Percentiles rank a stretch among this genome's conserved stretches.
These are phyloP conservation scores for Chionoecetes opilio DNA, from an alignment of 1,140 invertebrate species.

Conservation along the genomic window DNA sequence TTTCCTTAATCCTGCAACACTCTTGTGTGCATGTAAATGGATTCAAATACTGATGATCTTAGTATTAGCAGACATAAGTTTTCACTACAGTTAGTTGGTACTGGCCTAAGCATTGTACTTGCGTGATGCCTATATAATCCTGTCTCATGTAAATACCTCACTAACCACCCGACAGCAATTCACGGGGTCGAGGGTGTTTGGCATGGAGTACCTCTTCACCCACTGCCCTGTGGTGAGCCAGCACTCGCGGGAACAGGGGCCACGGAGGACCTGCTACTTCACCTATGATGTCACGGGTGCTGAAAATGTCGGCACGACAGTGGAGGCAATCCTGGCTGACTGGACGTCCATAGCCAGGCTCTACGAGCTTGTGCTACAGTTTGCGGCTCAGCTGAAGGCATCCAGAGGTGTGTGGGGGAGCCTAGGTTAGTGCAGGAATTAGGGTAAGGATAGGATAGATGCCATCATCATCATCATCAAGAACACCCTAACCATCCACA, in stretches of 20 bases:
- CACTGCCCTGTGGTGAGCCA: slow-evolving; percentile 91
- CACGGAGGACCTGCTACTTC: slow-evolving; percentile 92
- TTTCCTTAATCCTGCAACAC: too few species aligned
- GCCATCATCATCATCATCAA: background rate
- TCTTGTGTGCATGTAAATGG: too few species aligned
- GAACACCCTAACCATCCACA: too few species aligned
- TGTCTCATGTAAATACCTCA: background rate
- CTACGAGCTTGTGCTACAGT: slow-evolving; percentile 92
- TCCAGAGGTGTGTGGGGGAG: slow-evolving; percentile 87
- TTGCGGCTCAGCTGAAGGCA: slow-evolving; percentile 86
- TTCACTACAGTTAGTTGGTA: too few species aligned
- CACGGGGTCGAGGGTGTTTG: slow-evolving; percentile 86
- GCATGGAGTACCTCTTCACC: slow-evolving; percentile 94
- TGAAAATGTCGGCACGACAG: slow-evolving; percentile 89
- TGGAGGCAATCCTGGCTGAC: slow-evolving; percentile 91
- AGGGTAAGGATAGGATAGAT: slow-evolving; percentile 37
- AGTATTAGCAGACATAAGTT: too few species aligned
- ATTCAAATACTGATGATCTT: too few species aligned
- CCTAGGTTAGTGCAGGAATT: slow-evolving; percentile 49
- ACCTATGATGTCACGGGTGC: slow-evolving; percentile 93
- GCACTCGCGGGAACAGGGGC: slow-evolving; percentile 93
- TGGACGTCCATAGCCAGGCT: slow-evolving; percentile 96
- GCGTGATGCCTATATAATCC: too few species aligned
- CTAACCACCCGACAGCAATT: slow-evolving; percentile 73
- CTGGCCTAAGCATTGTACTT: too few species aligned